Base-by-base conservation (phyloP, 2,888 invertebrate species). In the Marasmarcha lunaedactyla region DNA sequence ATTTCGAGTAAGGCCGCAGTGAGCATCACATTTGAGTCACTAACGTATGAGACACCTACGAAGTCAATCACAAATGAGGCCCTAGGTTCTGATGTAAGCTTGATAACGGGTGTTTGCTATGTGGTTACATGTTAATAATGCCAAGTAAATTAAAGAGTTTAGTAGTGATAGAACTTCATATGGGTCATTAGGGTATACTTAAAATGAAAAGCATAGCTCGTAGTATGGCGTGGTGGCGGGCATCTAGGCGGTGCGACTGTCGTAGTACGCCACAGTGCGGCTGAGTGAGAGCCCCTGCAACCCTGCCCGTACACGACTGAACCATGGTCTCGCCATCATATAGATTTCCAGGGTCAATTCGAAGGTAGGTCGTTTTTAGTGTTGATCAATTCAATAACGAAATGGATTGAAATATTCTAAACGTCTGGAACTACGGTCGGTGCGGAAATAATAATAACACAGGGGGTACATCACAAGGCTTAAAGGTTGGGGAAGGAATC, bases 221-320 rank as follows among this genome's bases (percentile, higher is more conserved):
- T 12, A 33, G 33, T 33, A 12, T 33, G n/a, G 33, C 33, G 9
- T 6, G 33, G 6, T 47, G 4, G 50, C 51, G 1, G 26, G 50
- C 0, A 47, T 48, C 27, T 43, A 44, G 13, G 45, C 51, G 9
- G 51, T 50, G 51, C 50, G 52, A 50, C 46, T 51, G 1, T 39
- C 40, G 1, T 45, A 51, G 1, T 41, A 50, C 34, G 40, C 15
- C 7, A 46, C 45, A n/a, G n/a, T n/a, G n/a, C n/a, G n/a, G n/a
- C n/a, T n/a, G n/a, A n/a, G n/a, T n/a, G 42, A 1, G 49, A 42
- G 1, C 38, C 44, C 3, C 46, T 45, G 6, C 40, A 43, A 10
- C 46, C 53, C 1, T 55, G 53, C 49, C 43, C 44, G 0, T 46
- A 46, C 25, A 2, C 2, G 0, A 0, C 41, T 0, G 38, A 42